Evolutionary conservation across 2,888 invertebrate genomes (phyloP).

Genomic region (Campoplex nolae): DNA sequence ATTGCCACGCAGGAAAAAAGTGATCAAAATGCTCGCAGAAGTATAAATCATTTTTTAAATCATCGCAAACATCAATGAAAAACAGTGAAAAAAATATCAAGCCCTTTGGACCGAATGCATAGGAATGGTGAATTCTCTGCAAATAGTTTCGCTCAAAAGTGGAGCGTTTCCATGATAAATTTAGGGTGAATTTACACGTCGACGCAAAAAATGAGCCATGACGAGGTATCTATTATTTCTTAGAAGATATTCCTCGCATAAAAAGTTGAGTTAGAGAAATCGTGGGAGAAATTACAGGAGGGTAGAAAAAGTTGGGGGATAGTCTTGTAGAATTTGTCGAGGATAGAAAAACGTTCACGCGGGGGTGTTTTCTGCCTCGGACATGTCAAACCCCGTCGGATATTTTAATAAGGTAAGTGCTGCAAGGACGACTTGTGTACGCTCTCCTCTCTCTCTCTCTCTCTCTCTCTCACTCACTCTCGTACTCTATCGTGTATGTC

Average conservation of each 20-base stretch:
- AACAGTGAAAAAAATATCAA: not conserved
- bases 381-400: conserved; percentile 75
- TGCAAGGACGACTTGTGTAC: conserved; percentile 78
- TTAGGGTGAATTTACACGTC: conserved; percentile 21
- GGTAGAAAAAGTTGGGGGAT: conserved; percentile 50
- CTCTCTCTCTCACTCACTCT: conserved; percentile 47
- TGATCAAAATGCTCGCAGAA: too few relatives aligned
- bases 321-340: conserved; percentile 70
- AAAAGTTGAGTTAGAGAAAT: conserved; percentile 20
- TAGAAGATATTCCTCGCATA: conserved; percentile 15
- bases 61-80: not conserved
- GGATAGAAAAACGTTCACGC: conserved; percentile 62
- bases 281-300: conserved; percentile 21
- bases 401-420: conserved; percentile 85
- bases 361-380: conserved; percentile 70
- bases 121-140: too few relatives aligned
- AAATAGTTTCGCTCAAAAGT: not conserved
- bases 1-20: too few relatives aligned
- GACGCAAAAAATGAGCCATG: conserved; percentile 12
- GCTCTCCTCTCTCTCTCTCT: conserved; percentile 58
- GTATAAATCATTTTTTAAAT: not conserved
- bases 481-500: conserved; percentile 35
- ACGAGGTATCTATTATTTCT: conserved; percentile 16
- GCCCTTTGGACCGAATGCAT: too few relatives aligned
- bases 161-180: not conserved